Conservation (phyloP, 2,797 vertebrate genomes). For the Periophthalmus magnuspinnatus region DNA sequence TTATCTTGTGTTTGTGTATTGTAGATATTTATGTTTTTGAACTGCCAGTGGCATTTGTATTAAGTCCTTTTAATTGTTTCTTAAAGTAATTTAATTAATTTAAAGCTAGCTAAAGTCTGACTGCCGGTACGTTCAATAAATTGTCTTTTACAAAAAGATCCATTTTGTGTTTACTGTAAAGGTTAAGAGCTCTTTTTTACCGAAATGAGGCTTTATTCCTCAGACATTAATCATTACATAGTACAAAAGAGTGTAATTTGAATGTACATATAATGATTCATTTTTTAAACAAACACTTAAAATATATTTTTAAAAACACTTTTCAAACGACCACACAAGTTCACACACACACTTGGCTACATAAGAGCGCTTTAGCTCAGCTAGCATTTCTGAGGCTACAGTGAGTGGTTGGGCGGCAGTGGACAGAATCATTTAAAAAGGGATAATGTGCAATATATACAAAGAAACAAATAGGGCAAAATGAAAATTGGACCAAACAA, state of each 20-base stretch:
- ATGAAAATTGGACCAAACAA: slow-evolving; percentile 33
- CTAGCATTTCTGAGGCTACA: slow-evolving; percentile 24
- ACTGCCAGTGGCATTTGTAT: slow-evolving; percentile 80
- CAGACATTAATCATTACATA: slow-evolving; percentile 30
- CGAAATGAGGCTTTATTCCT: slow-evolving; percentile 64
- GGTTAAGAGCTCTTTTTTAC: neutral
- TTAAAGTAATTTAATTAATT: slow-evolving; percentile 79
- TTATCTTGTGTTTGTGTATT: slow-evolving; percentile 70
- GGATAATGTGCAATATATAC: slow-evolving; percentile 63
- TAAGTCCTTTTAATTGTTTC: slow-evolving; percentile 78
- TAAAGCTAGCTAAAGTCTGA: slow-evolving; percentile 81
- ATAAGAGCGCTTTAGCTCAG: slow-evolving; percentile 42
- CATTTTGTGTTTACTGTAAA: slow-evolving; percentile 5
- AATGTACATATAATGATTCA: slow-evolving; percentile 49
- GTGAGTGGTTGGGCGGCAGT: slow-evolving; percentile 43
- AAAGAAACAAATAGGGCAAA: slow-evolving; percentile 58
- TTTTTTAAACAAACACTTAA: slow-evolving; percentile 44
- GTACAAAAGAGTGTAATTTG: slow-evolving; percentile 56
- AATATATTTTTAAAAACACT: slow-evolving; percentile 16
- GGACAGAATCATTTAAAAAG: slow-evolving; percentile 31
- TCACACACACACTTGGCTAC: slow-evolving; percentile 32
- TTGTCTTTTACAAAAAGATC: slow-evolving; percentile 77
- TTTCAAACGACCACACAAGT: slow-evolving; percentile 14
- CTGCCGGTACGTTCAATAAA: slow-evolving; percentile 86
- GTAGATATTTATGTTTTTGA: slow-evolving; percentile 80